Evolutionary conservation across 2,113 vertebrate genomes (phyloP).

Genomic region (Panurus biarmicus): DNA sequence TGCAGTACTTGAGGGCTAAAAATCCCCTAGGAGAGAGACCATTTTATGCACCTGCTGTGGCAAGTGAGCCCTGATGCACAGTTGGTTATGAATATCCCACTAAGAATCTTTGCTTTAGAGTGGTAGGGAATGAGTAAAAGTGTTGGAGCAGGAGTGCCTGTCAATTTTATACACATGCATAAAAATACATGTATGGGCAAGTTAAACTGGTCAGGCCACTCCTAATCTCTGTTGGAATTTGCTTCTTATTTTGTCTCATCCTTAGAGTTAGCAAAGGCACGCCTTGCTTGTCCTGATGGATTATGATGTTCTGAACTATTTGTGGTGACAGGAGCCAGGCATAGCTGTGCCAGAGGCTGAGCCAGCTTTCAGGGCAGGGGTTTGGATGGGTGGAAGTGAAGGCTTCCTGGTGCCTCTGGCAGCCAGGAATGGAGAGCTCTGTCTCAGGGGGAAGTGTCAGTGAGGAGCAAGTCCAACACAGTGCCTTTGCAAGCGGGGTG

Average conservation of each 20-base stretch:
- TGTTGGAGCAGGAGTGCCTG: neutral
- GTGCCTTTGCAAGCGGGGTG: neutral
- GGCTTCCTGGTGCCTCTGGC: neutral
- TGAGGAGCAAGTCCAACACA: neutral
- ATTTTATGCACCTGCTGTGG: neutral
- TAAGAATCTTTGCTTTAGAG: neutral
- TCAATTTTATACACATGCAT: neutral
- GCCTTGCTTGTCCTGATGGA: neutral
- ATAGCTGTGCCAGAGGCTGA: neutral
- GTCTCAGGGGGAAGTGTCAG: neutral
- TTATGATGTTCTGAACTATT: neutral
- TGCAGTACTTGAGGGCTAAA: neutral
- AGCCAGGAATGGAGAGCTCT: neutral
- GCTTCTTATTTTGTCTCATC: neutral
- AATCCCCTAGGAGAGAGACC: neutral
- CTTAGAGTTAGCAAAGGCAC: neutral
- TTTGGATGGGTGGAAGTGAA: neutral
- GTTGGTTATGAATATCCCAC: neutral
- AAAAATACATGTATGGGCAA: neutral
- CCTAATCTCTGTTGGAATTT: neutral
- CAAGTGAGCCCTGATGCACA: neutral
- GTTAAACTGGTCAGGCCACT: constrained; percentile 32
- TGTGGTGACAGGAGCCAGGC: neutral
- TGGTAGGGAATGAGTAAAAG: neutral
- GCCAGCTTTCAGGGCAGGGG: neutral